Evolutionary conservation across 2,113 vertebrate species (phyloP), one percentile per base, ranked within the genome.

Genomic region (Patagioenas fasciata): DNA sequence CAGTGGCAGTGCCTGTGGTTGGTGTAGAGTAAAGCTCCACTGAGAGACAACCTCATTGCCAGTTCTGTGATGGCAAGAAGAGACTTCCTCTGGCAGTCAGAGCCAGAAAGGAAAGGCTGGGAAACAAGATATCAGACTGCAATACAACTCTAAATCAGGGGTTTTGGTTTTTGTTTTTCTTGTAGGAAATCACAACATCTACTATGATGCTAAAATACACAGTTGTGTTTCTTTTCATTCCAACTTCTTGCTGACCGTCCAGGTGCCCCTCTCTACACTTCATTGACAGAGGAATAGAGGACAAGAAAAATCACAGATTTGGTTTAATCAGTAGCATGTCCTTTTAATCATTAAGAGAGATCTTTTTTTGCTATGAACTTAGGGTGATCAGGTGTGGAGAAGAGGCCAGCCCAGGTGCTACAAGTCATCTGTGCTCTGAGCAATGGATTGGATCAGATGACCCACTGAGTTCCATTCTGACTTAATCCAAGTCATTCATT

Each of bases 171-270:
- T 42, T 44, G 42, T 56, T 44, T 44, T 44, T 18, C 16, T 44
- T 44, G 18, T 44, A 44, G 44, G 28, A n/a, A 38, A 2, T 2
- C 1, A 2, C 11, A 56, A 5, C 1, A 2, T 28, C 67, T 88
- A 42, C 21, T 38, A 13, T 58, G 24, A 67, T 40, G 16, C 16
- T 71, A 38, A 91, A 80, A 75, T 64, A 21, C 17, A 19, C 0
- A 0, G 9, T 50, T 64, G 13, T 71, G 19, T 80, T 42, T 87
- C 42, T 81, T 78, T 64, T 75, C 29, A 15, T 54, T 53, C 18
- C 6, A 38, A 36, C 31, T 77, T 65, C 34, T 69, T 91, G 34
- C 21, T 67, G 42, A 10, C 57, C 18, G 18, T 85, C 42, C 3
- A 34, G 40, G 10, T 51, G 4, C 15, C 19, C 12, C 31, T 29